A percentile compares a stretch with the other conserved stretches of the same genome.
phyloP scores from a whole-genome alignment of 2,888 invertebrate species.

The Tyria jacobaeae region DNA sequence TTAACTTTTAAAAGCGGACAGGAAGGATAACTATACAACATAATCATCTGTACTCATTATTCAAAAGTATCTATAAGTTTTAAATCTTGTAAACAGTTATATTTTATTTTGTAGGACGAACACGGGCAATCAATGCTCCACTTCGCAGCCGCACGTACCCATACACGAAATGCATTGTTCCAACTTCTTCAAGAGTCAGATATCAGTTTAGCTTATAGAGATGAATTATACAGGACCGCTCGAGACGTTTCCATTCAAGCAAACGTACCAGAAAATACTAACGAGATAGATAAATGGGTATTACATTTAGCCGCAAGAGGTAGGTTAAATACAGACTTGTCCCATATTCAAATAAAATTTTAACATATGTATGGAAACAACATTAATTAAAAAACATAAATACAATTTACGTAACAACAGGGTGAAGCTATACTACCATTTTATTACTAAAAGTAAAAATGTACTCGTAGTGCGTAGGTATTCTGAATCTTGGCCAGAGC shows the following conservation, averaged over 20 bases:
- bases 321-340: too few species aligned
- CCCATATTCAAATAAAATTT: too few species aligned
- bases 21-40: not conserved
- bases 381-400: too few species aligned
- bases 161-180: constrained; percentile 92
- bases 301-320: constrained; percentile 92
- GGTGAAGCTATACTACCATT: too few species aligned
- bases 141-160: constrained; percentile 94
- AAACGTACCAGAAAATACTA: constrained; percentile 91
- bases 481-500: too few species aligned
- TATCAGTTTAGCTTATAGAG: constrained; percentile 93
- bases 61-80: too few species aligned
- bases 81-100: too few species aligned
- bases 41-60: not conserved
- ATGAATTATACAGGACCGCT: constrained; percentile 95
- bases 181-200: constrained; percentile 93
- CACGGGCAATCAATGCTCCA: constrained; percentile 96
- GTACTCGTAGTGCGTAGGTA: too few species aligned
- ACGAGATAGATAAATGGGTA: constrained; percentile 93
- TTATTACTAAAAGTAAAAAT: too few species aligned
- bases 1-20: too few species aligned
- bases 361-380: too few species aligned
- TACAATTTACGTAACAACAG: too few species aligned
- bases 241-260: constrained; percentile 94
- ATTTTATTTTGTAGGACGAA: constrained; percentile 88